Conservation (phyloP, 1,140 invertebrate species). For the Monochamus saltuarius region DNA sequence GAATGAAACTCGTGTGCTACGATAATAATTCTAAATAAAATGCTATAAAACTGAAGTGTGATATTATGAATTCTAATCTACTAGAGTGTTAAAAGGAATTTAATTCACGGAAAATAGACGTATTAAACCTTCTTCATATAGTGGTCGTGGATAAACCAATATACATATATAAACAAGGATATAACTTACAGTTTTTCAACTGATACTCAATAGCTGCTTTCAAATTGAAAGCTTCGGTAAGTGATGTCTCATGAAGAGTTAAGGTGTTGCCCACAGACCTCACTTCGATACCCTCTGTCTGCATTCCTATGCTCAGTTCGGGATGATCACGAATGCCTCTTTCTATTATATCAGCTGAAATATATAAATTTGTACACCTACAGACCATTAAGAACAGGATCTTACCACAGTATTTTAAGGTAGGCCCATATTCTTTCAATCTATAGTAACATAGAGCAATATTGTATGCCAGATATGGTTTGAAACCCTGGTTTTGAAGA, state of each 20-base stretch:
- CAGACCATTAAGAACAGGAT: too few species aligned
- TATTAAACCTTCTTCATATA: too few species aligned
- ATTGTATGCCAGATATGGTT: constrained; percentile 92
- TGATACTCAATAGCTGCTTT: constrained; percentile 99
- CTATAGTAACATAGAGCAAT: constrained; percentile 94
- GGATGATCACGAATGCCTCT: constrained; percentile 95
- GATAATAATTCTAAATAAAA: too few species aligned
- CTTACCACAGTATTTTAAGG: constrained; percentile 81
- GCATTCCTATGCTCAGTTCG: constrained; percentile 95
- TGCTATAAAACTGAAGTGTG: too few species aligned
- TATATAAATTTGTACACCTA: not conserved
- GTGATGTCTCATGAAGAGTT: constrained; percentile 91
- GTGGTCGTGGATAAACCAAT: too few species aligned
- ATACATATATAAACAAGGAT: too few species aligned
- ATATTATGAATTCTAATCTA: too few species aligned
- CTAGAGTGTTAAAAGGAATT: too few species aligned
- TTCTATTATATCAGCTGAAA: constrained; percentile 90
- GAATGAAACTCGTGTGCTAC: too few species aligned
- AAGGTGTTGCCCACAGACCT: constrained; percentile 97
- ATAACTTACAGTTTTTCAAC: constrained; percentile 81
- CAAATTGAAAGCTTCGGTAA: constrained; percentile 98
- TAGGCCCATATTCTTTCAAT: constrained; percentile 89
- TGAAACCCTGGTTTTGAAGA: constrained; percentile 84
- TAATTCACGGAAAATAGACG: too few species aligned
- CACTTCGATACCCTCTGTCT: constrained; percentile 96